phyloP scores from a whole-genome alignment of 2,113 vertebrate genomes.

The Neolamprologus ventralis region DNA sequence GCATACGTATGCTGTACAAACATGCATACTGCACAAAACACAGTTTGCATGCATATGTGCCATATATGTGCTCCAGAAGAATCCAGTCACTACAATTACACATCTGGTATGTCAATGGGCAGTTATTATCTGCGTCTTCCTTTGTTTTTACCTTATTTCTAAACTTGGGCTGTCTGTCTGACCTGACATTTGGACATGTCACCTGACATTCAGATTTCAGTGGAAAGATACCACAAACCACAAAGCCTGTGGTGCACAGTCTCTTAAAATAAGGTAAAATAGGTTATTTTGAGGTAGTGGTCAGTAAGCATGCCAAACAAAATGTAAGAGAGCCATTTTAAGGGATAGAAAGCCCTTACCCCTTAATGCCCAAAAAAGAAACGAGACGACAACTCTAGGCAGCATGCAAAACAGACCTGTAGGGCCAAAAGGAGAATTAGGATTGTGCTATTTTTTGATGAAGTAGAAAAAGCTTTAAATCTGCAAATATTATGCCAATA shows the following conservation, averaged over 20 bases:
- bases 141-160: neutral
- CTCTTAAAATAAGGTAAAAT: neutral
- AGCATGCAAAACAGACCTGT: neutral
- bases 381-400: neutral
- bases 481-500: neutral
- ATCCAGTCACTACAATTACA: constrained; percentile 41
- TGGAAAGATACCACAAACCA: neutral
- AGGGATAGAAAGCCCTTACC: neutral
- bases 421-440: neutral
- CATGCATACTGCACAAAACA: constrained; percentile 12
- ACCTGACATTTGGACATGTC: neutral
- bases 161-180: neutral
- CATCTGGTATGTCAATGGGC: constrained; percentile 6
- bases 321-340: neutral
- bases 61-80: neutral
- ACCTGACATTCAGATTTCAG: constrained; percentile 2
- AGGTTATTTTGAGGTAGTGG: neutral
- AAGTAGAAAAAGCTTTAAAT: neutral
- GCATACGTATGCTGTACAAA: neutral
- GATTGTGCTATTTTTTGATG: neutral
- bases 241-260: neutral
- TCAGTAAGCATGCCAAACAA: neutral
- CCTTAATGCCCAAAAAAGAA: neutral
- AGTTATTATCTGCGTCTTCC: constrained; percentile 4
- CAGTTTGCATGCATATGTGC: neutral